Evolutionary conservation across 2,888 invertebrate species (phyloP), one percentile per base, ranked within the genome.

Genomic region (Creontiades dilutus): DNA sequence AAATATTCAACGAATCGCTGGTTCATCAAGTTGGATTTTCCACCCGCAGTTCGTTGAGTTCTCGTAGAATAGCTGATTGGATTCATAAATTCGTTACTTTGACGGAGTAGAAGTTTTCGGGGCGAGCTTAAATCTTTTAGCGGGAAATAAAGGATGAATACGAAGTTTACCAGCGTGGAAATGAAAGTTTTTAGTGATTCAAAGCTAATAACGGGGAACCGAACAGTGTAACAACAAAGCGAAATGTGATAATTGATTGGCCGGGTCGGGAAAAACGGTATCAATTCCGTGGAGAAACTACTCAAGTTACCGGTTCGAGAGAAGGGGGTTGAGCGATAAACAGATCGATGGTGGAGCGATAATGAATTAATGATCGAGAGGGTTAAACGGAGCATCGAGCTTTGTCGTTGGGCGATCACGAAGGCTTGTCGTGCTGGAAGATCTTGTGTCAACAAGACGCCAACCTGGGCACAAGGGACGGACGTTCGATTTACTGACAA

Each of bases 311-410:
- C 23, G 68, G 68, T 11, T 23, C 0, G 27, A 13, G 68, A 12
- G 68, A 2, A 16, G 37, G 27, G n/a, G 19, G 78, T 47, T 78
- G 14, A 28, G 28, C n/a, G 46, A 28, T 37, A 86, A 76, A 86
- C 46, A 61, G 76, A 76, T 86, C 57, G n/a, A 48, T 75, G 12
- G 19, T 2, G 19, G n/a, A 47, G 23, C 57, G 76, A 47, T 86
- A 86, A 86, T 86, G 86, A 86, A 86, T 86, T 86, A 86, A 86
- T 86, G 76, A 86, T 37, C 16, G 46, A 9, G 78, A 78, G 78
- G 78, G 46, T 47, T 80, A 47, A 80, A 80, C 46, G 46, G 46
- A 46, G 78, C 12, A 76, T 0, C 46, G 46, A 80, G 78, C 78
- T 80, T 80, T 19, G 46, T 28, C 78, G 78, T 28, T 9, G 46